A percentile compares a stretch with the other conserved stretches of the same genome.
Conservation (phyloP, 1,140 invertebrate genomes). For the Drosophila baimaii region DNA sequence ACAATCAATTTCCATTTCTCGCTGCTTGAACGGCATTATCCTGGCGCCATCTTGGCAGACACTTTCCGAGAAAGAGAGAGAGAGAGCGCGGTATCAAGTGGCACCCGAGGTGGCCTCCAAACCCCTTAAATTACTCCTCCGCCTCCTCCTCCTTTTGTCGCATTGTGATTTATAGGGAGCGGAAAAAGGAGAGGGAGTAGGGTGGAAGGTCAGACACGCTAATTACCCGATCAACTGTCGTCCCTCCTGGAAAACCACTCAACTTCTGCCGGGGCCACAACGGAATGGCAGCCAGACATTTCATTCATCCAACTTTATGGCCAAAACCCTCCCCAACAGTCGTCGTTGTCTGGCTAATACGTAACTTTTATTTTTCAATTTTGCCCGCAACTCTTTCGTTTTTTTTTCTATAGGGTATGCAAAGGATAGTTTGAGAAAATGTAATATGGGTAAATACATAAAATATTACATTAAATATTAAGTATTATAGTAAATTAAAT, state of each 20-base stretch:
- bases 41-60: slow-evolving; percentile 51
- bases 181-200: too few species aligned
- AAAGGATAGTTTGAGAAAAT: too few species aligned
- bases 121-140: too few species aligned
- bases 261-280: slow-evolving; percentile 20
- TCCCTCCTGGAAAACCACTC: slow-evolving; percentile 14
- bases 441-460: too few species aligned
- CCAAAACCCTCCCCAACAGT: background rate
- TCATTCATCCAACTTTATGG: slow-evolving; percentile 76
- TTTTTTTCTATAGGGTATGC: too few species aligned
- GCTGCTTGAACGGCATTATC: slow-evolving; percentile 25
- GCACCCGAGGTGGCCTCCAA: slow-evolving; percentile 35
- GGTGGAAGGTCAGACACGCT: slow-evolving; percentile 67
- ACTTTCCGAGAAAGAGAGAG: too few species aligned
- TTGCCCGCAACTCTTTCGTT: slow-evolving; percentile 49
- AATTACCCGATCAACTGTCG: slow-evolving; percentile 75
- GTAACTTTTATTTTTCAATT: slow-evolving; percentile 84
- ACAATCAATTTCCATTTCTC: slow-evolving; percentile 78
- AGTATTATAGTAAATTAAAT: background rate
- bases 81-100: slow-evolving; percentile 42
- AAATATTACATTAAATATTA: background rate
- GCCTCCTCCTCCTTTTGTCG: background rate
- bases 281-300: slow-evolving; percentile 69
- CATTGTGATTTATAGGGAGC: slow-evolving; percentile 39
- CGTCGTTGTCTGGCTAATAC: slow-evolving; percentile 58